These are phyloP conservation scores for Amphiprion percula DNA, from an alignment of 2,113 vertebrate species.

Conservation along the genomic window DNA sequence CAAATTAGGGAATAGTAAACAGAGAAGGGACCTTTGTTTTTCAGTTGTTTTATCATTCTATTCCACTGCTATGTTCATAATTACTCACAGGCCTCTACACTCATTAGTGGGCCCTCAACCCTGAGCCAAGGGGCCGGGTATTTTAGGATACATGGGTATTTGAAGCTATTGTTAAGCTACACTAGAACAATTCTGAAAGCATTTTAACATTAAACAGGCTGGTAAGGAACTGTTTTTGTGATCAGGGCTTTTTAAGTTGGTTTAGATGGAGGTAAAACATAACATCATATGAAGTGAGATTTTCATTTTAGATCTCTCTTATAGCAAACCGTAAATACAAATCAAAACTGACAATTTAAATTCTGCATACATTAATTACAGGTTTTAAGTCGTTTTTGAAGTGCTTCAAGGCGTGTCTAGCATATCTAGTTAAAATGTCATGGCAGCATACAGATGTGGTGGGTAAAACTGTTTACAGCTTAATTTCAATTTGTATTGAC, in stretches of 20 bases:
- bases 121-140: slow-evolving; percentile 40
- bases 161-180: slow-evolving; percentile 21
- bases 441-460: not conserved
- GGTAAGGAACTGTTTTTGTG: slow-evolving; percentile 6
- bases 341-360: not conserved
- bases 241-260: not conserved
- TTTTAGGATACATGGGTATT: slow-evolving; percentile 53
- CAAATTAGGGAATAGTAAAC: slow-evolving; percentile 72
- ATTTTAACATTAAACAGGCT: slow-evolving; percentile 19
- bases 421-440: not conserved
- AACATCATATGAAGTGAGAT: too few species aligned
- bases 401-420: not conserved
- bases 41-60: slow-evolving; percentile 60
- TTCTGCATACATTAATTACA: not conserved
- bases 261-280: not conserved
- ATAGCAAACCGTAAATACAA: not conserved
- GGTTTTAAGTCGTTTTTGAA: not conserved
- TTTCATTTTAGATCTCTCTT: too few species aligned
- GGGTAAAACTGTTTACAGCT: not conserved
- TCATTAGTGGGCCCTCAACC: slow-evolving; percentile 54
- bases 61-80: slow-evolving; percentile 60
- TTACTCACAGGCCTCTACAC: slow-evolving; percentile 55
- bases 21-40: slow-evolving; percentile 68
- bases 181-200: slow-evolving; percentile 16
- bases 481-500: slow-evolving; percentile 12